phyloP scores from a whole-genome alignment of 2,888 invertebrate species.

The Agonum fuliginosum region DNA sequence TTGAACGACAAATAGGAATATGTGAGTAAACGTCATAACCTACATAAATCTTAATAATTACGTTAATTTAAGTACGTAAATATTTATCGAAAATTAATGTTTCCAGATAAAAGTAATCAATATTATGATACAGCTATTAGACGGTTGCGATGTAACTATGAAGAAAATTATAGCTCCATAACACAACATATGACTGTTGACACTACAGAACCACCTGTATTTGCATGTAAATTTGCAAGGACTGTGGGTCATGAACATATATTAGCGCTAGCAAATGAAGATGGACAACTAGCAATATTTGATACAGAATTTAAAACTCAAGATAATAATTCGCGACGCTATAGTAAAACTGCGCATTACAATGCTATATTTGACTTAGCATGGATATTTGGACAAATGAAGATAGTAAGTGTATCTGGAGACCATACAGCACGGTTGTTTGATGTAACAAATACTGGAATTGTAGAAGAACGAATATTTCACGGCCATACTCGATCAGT shows the following conservation, averaged over 20 bases:
- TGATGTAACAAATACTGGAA: constrained; percentile 77
- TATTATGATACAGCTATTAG: constrained; percentile 79
- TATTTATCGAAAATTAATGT: constrained; percentile 61
- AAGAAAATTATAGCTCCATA: constrained; percentile 81
- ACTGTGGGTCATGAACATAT: constrained; percentile 80
- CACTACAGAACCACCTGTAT: constrained; percentile 83
- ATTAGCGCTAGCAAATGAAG: constrained; percentile 89
- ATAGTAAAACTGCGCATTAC: constrained; percentile 81
- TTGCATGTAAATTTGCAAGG: constrained; percentile 86
- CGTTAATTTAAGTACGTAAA: too few species aligned
- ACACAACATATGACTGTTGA: constrained; percentile 73
- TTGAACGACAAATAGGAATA: constrained; percentile 65
- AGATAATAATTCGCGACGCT: constrained; percentile 60
- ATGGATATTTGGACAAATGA: constrained; percentile 87
- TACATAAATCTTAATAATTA: too few species aligned
- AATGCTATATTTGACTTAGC: constrained; percentile 94
- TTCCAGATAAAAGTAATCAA: constrained; percentile 2
- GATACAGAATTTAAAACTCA: constrained; percentile 66
- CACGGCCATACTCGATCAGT: constrained; percentile 87
- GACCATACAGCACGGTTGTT: constrained; percentile 89
- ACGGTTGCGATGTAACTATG: constrained; percentile 78
- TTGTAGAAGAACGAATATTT: constrained; percentile 77
- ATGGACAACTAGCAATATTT: constrained; percentile 83
- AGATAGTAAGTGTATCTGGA: constrained; percentile 88
- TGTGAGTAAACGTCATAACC: constrained; percentile 63